These are phyloP conservation scores for Montipora foliosa DNA, from an alignment of 64 coral and sea anemone species.

Conservation along the genomic window DNA sequence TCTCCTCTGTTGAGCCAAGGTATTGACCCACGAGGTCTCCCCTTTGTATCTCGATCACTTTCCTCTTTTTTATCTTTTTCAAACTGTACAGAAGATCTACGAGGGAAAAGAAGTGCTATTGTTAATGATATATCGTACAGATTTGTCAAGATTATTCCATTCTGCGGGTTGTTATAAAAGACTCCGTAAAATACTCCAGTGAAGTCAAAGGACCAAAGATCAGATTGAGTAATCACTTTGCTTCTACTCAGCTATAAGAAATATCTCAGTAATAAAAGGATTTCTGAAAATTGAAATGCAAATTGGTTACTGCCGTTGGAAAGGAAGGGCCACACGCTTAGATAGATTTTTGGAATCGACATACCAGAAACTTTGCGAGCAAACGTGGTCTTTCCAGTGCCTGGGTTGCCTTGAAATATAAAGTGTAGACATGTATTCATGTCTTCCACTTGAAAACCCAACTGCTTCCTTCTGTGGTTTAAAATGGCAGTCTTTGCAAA, in stretches of 20 bases:
- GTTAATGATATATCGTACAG: too few relatives aligned
- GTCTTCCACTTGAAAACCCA: slow-evolving; percentile 34
- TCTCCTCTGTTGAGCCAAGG: slow-evolving; percentile 31
- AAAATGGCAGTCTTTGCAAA: slow-evolving; percentile 71
- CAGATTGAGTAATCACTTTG: too few relatives aligned
- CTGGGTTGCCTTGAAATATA: slow-evolving; percentile 74
- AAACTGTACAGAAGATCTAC: slow-evolving; percentile 65
- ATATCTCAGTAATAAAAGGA: too few relatives aligned
- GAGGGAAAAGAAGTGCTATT: neutral
- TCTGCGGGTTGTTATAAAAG: too few relatives aligned
- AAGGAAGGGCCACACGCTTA: too few relatives aligned
- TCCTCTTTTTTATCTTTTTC: slow-evolving; percentile 43
- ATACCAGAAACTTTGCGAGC: slow-evolving; percentile 65
- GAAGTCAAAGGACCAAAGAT: too few relatives aligned
- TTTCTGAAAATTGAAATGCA: too few relatives aligned
- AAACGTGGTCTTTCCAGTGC: slow-evolving; percentile 75
- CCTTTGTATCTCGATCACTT: slow-evolving; percentile 64
- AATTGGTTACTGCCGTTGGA: too few relatives aligned
- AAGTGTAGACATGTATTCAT: slow-evolving; percentile 50
- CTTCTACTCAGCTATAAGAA: too few relatives aligned
- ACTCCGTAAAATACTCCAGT: too few relatives aligned
- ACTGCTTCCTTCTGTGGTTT: slow-evolving; percentile 45
- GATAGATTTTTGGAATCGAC: too few relatives aligned
- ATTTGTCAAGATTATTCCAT: too few relatives aligned
- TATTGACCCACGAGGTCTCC: slow-evolving; percentile 52